phyloP scores from a whole-genome alignment of 2,797 vertebrate species.

The Sylvia borin region DNA sequence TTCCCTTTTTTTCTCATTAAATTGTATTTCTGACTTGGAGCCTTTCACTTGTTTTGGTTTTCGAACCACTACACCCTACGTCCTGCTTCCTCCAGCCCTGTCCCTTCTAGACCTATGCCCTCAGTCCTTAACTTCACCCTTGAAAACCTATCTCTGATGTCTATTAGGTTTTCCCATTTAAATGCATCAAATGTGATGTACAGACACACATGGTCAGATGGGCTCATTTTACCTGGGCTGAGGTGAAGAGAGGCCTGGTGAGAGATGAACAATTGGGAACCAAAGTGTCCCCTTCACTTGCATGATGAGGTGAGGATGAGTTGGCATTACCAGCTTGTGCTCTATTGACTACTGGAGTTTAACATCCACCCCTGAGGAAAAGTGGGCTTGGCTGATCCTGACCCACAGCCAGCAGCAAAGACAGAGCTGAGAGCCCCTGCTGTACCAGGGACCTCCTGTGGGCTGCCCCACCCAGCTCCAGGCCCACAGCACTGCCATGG shows the following conservation, averaged over 20 bases:
- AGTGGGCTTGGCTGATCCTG: not conserved
- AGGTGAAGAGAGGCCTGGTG: not conserved
- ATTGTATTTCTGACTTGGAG: too few relatives aligned
- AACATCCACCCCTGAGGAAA: too few relatives aligned
- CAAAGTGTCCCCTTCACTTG: not conserved
- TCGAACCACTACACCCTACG: not conserved
- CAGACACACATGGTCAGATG: not conserved
- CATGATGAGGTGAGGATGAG: not conserved
- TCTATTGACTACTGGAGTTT: not conserved
- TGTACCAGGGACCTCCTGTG: fast-evolving
- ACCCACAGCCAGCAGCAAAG: not conserved
- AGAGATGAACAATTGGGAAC: not conserved
- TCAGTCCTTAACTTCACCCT: not conserved
- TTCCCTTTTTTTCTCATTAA: too few relatives aligned
- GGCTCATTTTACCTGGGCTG: not conserved
- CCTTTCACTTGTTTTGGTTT: too few relatives aligned
- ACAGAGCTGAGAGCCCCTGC: not conserved
- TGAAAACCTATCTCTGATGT: not conserved
- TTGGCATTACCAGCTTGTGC: not conserved
- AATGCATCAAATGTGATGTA: not conserved
- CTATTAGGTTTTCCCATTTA: not conserved
- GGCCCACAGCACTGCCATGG: not conserved
- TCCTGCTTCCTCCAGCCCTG: not conserved
- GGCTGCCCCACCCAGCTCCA: not conserved
- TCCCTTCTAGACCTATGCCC: not conserved